These are phyloP conservation scores for Lophius americanus DNA, from an alignment of 2,797 vertebrate species.

Conservation along the genomic window DNA sequence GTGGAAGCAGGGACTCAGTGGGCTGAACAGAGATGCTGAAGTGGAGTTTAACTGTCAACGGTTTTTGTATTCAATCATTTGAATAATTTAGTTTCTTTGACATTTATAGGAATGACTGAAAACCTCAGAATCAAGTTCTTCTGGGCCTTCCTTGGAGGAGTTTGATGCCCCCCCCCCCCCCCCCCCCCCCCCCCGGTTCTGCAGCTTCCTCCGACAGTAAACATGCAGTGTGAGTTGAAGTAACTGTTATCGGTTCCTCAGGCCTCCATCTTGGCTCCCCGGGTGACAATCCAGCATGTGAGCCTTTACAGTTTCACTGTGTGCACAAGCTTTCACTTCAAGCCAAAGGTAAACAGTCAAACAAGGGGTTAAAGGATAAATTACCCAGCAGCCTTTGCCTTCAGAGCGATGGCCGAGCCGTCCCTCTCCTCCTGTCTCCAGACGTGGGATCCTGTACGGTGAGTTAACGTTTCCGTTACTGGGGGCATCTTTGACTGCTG, in stretches of 20 bases:
- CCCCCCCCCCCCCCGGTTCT: no score
- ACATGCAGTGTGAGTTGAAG: neutral
- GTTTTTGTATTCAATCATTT: no score
- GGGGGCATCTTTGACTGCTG: slow-evolving; percentile 63
- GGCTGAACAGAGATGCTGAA: no score
- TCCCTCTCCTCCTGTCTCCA: slow-evolving; percentile 24
- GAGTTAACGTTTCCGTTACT: slow-evolving; percentile 66
- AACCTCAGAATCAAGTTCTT: no score
- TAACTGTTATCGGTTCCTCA: neutral
- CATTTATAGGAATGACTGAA: no score
- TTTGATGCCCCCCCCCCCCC: no score
- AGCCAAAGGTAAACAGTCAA: slow-evolving; percentile 40
- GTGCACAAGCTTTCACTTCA: slow-evolving; percentile 19
- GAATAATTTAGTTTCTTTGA: no score
- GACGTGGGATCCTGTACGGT: slow-evolving; percentile 37
- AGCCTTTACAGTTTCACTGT: neutral
- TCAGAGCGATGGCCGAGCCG: slow-evolving; percentile 21
- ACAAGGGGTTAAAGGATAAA: slow-evolving; percentile 47
- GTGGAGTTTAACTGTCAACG: no score
- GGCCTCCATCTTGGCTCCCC: neutral
- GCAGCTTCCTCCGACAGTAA: no score
- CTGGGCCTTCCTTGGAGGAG: no score
- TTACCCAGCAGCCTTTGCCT: slow-evolving; percentile 56
- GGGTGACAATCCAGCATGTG: slow-evolving; percentile 17
- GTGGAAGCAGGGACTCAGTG: no score